Percentiles rank a stretch among this genome's conserved stretches.
Conservation (phyloP, 2,113 vertebrate genomes). For the Taurulus bubalis region DNA sequence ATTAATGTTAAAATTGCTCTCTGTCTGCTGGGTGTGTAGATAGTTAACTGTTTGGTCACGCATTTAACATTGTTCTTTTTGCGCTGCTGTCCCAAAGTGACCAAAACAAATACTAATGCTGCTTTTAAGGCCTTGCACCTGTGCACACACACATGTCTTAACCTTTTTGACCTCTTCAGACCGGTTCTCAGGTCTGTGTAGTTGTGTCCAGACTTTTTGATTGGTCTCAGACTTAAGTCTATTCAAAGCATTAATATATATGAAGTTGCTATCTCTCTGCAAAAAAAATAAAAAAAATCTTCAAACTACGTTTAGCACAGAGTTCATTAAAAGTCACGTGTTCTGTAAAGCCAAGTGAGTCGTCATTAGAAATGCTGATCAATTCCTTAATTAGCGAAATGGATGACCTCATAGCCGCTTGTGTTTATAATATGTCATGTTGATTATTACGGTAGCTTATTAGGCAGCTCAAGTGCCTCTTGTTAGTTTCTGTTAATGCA, state of each 20-base stretch:
- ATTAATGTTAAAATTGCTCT: background rate
- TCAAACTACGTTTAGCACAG: background rate
- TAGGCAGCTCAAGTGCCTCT: slow-evolving; percentile 33
- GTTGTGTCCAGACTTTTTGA: no score
- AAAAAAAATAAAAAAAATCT: background rate
- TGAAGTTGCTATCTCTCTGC: no score
- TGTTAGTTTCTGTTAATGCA: slow-evolving; percentile 51
- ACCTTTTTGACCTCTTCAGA: no score
- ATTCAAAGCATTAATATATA: no score
- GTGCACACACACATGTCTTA: no score
- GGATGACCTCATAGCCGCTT: slow-evolving; percentile 18
- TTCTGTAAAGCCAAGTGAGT: background rate
- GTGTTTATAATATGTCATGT: slow-evolving; percentile 46
- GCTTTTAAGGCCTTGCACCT: background rate
- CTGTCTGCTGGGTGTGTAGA: background rate
- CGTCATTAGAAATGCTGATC: slow-evolving; percentile 15
- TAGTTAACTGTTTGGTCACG: background rate
- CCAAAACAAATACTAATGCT: background rate
- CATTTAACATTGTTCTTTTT: background rate
- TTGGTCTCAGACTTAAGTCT: no score
- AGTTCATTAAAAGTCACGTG: slow-evolving; percentile 8
- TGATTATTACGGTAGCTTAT: slow-evolving; percentile 24
- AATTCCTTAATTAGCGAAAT: slow-evolving; percentile 34
- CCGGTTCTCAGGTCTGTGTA: no score
- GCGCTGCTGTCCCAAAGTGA: background rate